Evolutionary conservation across 2,888 invertebrate genomes (phyloP).

Genomic region (Actias luna): DNA sequence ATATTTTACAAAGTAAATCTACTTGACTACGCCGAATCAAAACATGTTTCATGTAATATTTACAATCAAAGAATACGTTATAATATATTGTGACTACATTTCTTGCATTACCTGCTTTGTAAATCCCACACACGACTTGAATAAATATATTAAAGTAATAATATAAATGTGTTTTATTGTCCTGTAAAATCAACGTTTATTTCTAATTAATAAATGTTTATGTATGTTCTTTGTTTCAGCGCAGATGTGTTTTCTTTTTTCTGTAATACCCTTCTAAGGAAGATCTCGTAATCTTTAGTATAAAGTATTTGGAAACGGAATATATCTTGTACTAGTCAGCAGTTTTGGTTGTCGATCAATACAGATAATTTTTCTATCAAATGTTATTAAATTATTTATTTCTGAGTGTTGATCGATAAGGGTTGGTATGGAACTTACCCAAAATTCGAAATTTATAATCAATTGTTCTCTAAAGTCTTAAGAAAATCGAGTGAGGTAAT

Average conservation of each 20-base stretch:
- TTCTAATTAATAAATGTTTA: conserved; percentile 8
- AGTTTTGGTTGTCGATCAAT: too few species aligned
- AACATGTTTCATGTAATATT: neutral
- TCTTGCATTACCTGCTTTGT: neutral
- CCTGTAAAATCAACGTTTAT: conserved; percentile 3
- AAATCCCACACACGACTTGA: neutral
- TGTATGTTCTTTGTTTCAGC: conserved; percentile 3
- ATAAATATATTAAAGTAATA: conserved; percentile 4
- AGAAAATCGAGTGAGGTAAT: too few species aligned
- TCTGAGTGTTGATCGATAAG: too few species aligned
- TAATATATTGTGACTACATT: neutral
- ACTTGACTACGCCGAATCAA: neutral
- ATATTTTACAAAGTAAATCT: neutral
- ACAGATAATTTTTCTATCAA: too few species aligned
- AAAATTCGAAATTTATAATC: too few species aligned
- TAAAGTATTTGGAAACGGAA: neutral
- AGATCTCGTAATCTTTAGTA: neutral
- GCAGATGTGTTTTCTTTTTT: neutral
- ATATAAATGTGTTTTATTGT: conserved; percentile 7
- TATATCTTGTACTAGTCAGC: too few species aligned
- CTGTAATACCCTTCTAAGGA: neutral
- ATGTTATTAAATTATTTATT: too few species aligned
- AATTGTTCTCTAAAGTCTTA: too few species aligned
- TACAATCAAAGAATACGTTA: neutral
- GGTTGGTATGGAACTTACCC: too few species aligned